These are phyloP conservation scores for Lanius collurio DNA, from an alignment of 2,113 vertebrate genomes.

Conservation along the genomic window DNA sequence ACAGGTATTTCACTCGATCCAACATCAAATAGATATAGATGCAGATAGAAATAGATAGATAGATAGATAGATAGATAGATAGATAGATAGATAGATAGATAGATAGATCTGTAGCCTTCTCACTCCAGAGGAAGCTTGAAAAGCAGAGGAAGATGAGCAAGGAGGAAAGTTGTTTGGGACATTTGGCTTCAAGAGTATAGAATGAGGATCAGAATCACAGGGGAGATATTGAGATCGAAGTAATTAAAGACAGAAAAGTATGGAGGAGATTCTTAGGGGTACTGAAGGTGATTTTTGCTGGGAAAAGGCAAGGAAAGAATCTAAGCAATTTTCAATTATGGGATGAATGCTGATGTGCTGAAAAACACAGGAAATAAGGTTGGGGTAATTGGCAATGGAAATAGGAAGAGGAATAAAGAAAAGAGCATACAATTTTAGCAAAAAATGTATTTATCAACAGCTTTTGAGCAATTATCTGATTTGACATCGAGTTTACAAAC, in stretches of 20 bases:
- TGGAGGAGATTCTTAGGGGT: not conserved
- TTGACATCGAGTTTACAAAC: not conserved
- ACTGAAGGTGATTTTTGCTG: not conserved
- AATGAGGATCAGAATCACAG: not conserved
- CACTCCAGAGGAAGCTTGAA: not conserved
- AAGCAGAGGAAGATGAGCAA: not conserved
- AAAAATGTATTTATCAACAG: not conserved
- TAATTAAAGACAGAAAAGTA: not conserved
- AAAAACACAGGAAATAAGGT: not conserved
- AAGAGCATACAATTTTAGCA: not conserved
- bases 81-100: not conserved
- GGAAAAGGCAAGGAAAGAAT: not conserved
- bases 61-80: not conserved
- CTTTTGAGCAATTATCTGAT: not conserved
- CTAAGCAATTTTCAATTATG: not conserved
- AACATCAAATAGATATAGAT: not conserved
- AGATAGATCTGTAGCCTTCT: not conserved
- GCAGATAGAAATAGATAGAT: not conserved
- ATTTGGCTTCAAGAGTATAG: not conserved
- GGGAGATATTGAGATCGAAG: not conserved
- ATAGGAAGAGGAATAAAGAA: not conserved
- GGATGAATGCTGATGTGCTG: not conserved
- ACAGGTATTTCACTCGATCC: not conserved
- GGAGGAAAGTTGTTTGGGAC: not conserved
- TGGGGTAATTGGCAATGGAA: not conserved